Base-by-base conservation (phyloP, 2,113 vertebrate genomes). In the Microtus ochrogaster region DNA sequence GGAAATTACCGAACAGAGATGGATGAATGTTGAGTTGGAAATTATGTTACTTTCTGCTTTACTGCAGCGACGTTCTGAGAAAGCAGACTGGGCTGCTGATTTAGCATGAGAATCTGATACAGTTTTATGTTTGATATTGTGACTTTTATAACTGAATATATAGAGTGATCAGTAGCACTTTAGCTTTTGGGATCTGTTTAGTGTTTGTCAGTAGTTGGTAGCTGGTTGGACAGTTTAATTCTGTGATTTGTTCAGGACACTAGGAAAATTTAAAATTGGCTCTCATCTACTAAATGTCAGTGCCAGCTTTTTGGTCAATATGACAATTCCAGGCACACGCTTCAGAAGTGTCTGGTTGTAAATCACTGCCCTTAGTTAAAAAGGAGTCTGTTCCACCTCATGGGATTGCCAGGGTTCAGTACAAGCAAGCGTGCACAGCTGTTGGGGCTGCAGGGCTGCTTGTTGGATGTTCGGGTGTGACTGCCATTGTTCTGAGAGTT, bases 11-110 rank as follows among this genome's bases (percentile, higher is more conserved):
- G 88, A 49, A 39, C n/a, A 66, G 28, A 86, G 84, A 58, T 81
- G 68, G 61, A 88, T 95, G 41, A 81, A 73, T 73, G 41, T 26
- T 65, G 93, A 93, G 55, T 93, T 94, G 84, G 77, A 47, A 89
- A 63, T 91, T 81, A 44, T 81, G 74, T 79, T 63, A 79, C 76
- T 33, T 90, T 92, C 93, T 65, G 26, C 79, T 92, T 76, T 77
- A 21, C 76, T 49, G 41, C 72, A 47, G 22, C 82, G 36, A 44
- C 76, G 26, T 87, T 92, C 89, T 39, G 84, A 90, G 74, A 91
- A 63, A 26, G 65, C 73, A 66, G 63, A 36, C 33, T 94, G 41
- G 41, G 63, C 16, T 63, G 88, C n/a, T 58, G 78, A 78, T 10
- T 91, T 83, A 70, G n/a, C 41, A n/a, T 61, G n/a, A 70, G 30